Evolutionary conservation across 2,888 invertebrate species (phyloP).

Genomic region (Macrosiphum euphorbiae): DNA sequence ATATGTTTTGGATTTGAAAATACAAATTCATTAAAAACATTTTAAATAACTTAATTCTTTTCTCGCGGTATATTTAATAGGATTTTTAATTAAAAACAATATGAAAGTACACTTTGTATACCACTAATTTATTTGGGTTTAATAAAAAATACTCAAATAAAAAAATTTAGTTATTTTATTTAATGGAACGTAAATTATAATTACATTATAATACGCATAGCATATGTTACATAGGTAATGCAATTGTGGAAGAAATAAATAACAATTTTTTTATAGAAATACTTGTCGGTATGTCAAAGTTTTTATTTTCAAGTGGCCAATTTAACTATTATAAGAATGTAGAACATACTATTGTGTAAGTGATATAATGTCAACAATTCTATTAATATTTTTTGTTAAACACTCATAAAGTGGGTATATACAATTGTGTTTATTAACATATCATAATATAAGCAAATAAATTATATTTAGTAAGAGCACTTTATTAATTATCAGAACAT

Average conservation of each 20-base stretch:
- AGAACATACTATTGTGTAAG: background rate
- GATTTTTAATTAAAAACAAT: slow-evolving; percentile 31
- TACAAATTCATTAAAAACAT: slow-evolving; percentile 15
- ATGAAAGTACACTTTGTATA: slow-evolving; percentile 23
- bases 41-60: slow-evolving; percentile 13
- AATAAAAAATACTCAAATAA: background rate
- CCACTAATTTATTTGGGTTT: slow-evolving; percentile 9
- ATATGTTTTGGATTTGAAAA: background rate
- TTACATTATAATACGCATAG: background rate
- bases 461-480: background rate
- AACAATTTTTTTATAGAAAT: background rate
- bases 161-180: slow-evolving; percentile 24
- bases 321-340: background rate
- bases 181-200: background rate
- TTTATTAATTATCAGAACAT: background rate
- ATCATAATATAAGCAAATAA: background rate
- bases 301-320: background rate
- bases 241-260: background rate
- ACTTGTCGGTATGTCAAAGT: background rate
- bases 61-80: background rate
- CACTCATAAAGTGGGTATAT: background rate
- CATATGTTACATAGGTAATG: background rate
- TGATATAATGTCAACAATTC: background rate
- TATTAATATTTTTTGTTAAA: background rate
- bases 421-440: background rate